Evolutionary conservation across 92 coral and sea anemone genomes (phyloP).

Genomic region (Phenganax subtilis): DNA sequence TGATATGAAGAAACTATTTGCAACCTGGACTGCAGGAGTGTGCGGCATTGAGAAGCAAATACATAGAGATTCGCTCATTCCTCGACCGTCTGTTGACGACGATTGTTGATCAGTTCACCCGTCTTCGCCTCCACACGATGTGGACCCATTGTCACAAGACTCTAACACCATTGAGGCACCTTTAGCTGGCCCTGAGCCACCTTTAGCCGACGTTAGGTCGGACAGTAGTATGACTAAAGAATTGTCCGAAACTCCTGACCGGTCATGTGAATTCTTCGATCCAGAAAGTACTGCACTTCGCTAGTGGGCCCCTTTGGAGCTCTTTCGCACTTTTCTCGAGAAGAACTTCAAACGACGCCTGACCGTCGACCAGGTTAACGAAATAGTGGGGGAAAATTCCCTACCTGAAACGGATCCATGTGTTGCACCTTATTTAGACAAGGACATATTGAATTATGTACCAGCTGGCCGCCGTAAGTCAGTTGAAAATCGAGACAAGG

Average conservation of each 20-base stretch:
- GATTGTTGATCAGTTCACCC: conserved; percentile 30
- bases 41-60: conserved; percentile 2
- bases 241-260: background rate
- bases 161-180: conserved; percentile 33
- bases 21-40: conserved; percentile 15
- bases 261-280: conserved; percentile 19
- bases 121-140: background rate
- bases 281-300: conserved; percentile 24
- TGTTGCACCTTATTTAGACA: conserved; percentile 29
- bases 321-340: conserved; percentile 15
- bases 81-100: background rate
- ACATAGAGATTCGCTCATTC: background rate
- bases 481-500: conserved; percentile 42
- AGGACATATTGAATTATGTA: conserved; percentile 19
- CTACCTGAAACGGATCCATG: conserved; percentile 32
- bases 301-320: conserved; percentile 30
- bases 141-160: background rate
- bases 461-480: conserved; percentile 30
- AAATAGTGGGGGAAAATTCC: conserved; percentile 22
- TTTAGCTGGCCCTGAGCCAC: conserved; percentile 40
- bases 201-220: conserved; percentile 36
- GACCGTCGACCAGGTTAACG: conserved; percentile 17
- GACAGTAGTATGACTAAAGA: background rate
- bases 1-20: conserved; percentile 29
- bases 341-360: conserved; percentile 31